These are phyloP conservation scores for Aix galericulata DNA, from an alignment of 2,113 vertebrate species.

Conservation along the genomic window DNA sequence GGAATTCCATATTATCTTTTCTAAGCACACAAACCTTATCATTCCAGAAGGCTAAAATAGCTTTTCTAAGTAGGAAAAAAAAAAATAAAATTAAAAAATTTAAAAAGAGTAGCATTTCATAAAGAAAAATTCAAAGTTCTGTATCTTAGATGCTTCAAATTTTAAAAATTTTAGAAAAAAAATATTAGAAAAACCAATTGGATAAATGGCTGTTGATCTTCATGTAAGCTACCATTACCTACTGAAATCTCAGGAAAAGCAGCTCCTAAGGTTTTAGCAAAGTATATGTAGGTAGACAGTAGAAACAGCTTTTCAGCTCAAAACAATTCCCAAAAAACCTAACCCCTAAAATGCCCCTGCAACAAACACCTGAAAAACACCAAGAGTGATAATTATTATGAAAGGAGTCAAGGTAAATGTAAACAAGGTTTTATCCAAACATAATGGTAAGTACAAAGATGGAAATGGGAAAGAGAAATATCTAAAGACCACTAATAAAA, in stretches of 20 bases:
- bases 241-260: neutral
- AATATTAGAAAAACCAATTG: neutral
- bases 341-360: neutral
- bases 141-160: neutral
- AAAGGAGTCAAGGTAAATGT: neutral
- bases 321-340: neutral
- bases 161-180: neutral
- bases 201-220: neutral
- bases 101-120: neutral
- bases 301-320: neutral
- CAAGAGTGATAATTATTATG: neutral
- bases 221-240: neutral
- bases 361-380: neutral
- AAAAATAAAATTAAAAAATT: neutral
- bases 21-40: neutral
- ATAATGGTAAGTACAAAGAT: neutral
- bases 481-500: neutral
- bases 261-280: neutral
- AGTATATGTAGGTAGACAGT: neutral
- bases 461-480: neutral
- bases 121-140: neutral
- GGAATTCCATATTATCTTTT: neutral
- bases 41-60: neutral
- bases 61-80: neutral
- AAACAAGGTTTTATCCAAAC: neutral